Evolutionary conservation across 2,888 invertebrate genomes (phyloP).

Genomic region (Craniophora ligustri): DNA sequence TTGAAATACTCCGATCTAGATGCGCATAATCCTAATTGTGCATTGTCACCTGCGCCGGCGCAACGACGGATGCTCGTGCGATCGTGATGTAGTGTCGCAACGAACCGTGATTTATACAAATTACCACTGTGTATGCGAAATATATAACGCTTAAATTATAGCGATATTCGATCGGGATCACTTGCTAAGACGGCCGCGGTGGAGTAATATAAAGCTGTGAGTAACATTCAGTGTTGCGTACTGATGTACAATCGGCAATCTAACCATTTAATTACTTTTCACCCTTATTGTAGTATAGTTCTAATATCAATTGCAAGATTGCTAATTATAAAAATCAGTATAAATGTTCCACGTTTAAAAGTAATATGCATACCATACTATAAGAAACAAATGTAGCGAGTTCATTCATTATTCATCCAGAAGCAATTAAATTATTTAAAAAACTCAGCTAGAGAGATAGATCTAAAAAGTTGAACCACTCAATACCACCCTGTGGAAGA

Average conservation of each 20-base stretch:
- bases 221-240: conserved; percentile 25
- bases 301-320: too few species aligned
- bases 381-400: too few species aligned
- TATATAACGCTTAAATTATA: conserved; percentile 74
- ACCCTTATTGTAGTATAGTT: too few species aligned
- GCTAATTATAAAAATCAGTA: background rate
- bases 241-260: background rate
- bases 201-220: conserved; percentile 30
- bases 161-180: conserved; percentile 62
- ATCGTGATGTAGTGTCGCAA: conserved; percentile 75
- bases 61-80: conserved; percentile 69
- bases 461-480: background rate
- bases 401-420: too few species aligned
- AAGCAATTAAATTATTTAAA: too few species aligned
- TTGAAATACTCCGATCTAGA: conserved; percentile 56
- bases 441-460: background rate
- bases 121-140: conserved; percentile 70
- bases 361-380: too few species aligned
- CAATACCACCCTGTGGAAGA: conserved; percentile 23
- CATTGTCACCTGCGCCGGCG: conserved; percentile 67
- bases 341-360: too few species aligned
- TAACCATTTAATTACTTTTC: background rate
- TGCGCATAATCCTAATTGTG: conserved; percentile 73
- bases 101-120: conserved; percentile 76
- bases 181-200: conserved; percentile 36